phyloP scores from a whole-genome alignment of 1,140 invertebrate genomes.

The Brachystomella parvula region DNA sequence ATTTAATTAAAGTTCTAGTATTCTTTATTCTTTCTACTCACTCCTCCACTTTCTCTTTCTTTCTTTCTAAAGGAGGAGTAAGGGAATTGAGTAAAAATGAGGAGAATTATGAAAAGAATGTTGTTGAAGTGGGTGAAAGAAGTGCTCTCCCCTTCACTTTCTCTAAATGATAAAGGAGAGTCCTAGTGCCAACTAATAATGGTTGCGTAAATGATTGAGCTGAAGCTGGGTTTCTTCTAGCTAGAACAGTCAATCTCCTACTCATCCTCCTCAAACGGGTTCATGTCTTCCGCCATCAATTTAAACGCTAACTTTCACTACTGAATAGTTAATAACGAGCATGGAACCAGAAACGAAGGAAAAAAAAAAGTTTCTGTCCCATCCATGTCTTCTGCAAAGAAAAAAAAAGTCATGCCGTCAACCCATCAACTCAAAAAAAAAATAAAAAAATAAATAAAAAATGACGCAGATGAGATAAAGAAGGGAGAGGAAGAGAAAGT shows the following conservation, averaged over 20 bases:
- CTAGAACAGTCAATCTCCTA: background rate
- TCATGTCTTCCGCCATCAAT: background rate
- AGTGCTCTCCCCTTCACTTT: background rate
- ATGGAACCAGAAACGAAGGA: background rate
- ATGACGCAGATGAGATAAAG: background rate
- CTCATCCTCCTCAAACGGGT: background rate
- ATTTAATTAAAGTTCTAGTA: conserved; percentile 8
- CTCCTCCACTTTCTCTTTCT: no score
- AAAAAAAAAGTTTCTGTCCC: conserved; percentile 9
- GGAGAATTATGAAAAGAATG: background rate
- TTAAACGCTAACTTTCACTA: conserved; percentile 8
- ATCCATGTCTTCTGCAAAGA: background rate
- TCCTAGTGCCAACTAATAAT: background rate
- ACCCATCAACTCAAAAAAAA: no score
- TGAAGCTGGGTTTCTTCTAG: background rate
- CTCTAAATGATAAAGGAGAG: background rate
- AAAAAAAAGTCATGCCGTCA: conserved; percentile 3
- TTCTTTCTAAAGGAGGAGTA: no score
- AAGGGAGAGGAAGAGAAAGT: background rate
- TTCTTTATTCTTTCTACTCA: background rate
- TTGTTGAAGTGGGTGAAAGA: background rate
- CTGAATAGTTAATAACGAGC: conserved; percentile 11
- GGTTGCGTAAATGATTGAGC: background rate
- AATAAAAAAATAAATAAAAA: no score
- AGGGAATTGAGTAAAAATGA: background rate